Conservation (phyloP, 2,888 invertebrate genomes). For the Octonoba sinensis region DNA sequence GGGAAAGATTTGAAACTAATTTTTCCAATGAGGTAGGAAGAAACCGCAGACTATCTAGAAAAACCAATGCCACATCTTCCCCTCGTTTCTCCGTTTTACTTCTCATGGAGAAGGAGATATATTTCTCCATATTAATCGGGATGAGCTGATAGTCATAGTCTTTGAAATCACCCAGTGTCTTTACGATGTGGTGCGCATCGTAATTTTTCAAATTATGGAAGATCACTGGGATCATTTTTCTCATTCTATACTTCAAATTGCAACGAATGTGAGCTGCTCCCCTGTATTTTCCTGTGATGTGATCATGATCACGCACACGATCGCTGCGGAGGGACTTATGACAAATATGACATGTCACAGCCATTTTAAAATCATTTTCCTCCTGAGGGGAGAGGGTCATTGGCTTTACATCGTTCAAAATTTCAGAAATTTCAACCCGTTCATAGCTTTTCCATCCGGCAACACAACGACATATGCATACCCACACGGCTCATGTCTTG, state of each 20-base stretch:
- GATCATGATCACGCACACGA: not conserved
- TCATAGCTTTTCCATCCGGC: not conserved
- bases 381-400: not conserved
- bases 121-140: not conserved
- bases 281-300: not conserved
- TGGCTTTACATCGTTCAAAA: not conserved
- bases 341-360: not conserved
- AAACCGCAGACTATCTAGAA: not conserved
- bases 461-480: slow-evolving; percentile 11
- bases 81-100: too few species aligned
- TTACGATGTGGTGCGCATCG: not conserved
- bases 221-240: slow-evolving; percentile 1
- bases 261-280: too few species aligned
- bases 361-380: not conserved
- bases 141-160: not conserved
- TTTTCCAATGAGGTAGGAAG: not conserved
- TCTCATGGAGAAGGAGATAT: not conserved
- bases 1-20: not conserved
- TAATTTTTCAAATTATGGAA: not conserved
- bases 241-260: slow-evolving; percentile 1
- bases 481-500: not conserved
- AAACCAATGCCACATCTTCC: not conserved
- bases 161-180: not conserved
- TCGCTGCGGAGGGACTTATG: not conserved
- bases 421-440: not conserved